Base-by-base conservation (phyloP, 1,140 invertebrate species). In the Tetragonula clypearis region DNA sequence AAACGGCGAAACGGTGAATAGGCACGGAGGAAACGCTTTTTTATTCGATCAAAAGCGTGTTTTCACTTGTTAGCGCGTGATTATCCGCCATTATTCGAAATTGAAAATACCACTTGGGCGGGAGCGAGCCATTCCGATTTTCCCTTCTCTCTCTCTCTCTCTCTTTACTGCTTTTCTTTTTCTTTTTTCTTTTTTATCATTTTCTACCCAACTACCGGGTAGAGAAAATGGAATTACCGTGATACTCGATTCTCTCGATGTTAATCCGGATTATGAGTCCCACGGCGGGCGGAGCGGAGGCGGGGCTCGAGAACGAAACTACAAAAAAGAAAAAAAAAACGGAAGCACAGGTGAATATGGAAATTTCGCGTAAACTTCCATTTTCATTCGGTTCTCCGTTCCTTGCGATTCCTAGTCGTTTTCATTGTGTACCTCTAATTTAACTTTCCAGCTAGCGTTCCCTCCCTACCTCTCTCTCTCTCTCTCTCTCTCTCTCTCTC, bases 1-100 rank as follows among this genome's bases (percentile, higher is more conserved):
- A 78, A 79, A 78, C 60, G 82, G 68, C 30, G 76, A 53, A 79
- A n/a, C 77, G 82, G 41, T 79, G 82, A 79, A 84, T 73, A 41
- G 68, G 74, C 55, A 72, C 19, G n/a, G 82, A 55, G 82, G 66
- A 84, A 72, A 68, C 65, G 66, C 66, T 60, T 84, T 84, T 84
- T 79, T 72, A 84, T 79, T 79, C 77, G 82, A 84, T 84, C 82
- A 55, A 84, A 84, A 79, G 82, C 76, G 21, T 73, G 82, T 84
- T 84, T 84, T 84, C 77, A n/a, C 56, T 69, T 49, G 82, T 84
- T 84, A 79, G 68, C 26, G 77, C 21, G 58, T 76, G 76, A 84
- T 84, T 84, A 84, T 84, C 56, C 56, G 23, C 68, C 30, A 77
- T 77, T 83, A 79, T 79, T 84, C 76, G 77, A 72, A 83, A 84